These are phyloP conservation scores for Pangasius krempfi DNA, from an alignment of 2,797 vertebrate species.

Conservation along the genomic window DNA sequence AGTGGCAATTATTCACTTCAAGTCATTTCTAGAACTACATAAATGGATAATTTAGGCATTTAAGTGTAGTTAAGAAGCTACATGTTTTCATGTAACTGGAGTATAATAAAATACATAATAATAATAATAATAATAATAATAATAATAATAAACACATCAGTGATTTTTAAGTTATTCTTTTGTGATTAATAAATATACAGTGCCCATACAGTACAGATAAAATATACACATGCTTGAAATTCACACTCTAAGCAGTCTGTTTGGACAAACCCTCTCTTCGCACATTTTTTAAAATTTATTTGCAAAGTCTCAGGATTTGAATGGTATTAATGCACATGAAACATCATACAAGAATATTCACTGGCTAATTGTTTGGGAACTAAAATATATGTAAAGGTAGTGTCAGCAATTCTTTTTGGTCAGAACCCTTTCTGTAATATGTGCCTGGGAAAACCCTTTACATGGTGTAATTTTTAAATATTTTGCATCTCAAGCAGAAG, in stretches of 20 bases:
- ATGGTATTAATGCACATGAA: not conserved
- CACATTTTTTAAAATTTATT: not conserved
- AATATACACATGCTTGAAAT: not conserved
- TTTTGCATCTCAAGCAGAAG: not conserved
- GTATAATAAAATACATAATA: constrained; percentile 12
- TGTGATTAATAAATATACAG: not conserved
- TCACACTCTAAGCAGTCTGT: not conserved
- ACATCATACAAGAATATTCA: not conserved
- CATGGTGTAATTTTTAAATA: not conserved
- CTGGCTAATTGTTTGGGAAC: not conserved
- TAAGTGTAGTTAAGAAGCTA: not conserved
- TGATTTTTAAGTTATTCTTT: not conserved
- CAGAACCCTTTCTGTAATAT: not conserved
- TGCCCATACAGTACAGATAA: not conserved
- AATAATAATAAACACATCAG: not conserved
- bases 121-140: too few relatives aligned
- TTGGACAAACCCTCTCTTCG: not conserved
- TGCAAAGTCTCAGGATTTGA: not conserved
- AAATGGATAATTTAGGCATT: not conserved
- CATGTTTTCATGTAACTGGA: not conserved
- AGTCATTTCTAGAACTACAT: not conserved
- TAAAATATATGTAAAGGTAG: not conserved
- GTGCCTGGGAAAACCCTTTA: too few relatives aligned
- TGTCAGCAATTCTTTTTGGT: not conserved
- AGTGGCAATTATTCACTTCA: not conserved